These are phyloP conservation scores for Phyllotreta cruciferae DNA, from an alignment of 2,888 invertebrate genomes.

Conservation along the genomic window DNA sequence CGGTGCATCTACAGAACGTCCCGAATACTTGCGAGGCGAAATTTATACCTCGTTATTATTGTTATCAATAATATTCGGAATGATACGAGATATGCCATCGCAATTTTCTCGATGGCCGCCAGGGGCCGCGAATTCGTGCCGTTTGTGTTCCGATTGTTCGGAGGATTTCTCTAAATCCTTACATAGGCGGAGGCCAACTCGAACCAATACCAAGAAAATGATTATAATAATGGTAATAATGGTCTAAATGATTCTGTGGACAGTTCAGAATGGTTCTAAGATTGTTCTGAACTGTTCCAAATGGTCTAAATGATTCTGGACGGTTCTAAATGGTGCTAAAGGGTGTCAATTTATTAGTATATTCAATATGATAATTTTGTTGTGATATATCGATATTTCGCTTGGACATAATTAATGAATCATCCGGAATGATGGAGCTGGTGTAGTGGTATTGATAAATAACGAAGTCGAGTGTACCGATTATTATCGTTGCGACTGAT, in stretches of 20 bases:
- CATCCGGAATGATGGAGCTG: no score
- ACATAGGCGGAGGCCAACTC: slow-evolving; percentile 7
- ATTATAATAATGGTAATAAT: no score
- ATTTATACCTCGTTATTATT: slow-evolving; percentile 24
- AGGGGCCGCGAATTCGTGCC: slow-evolving; percentile 40
- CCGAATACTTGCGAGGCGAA: slow-evolving; percentile 7
- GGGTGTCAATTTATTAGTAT: no score
- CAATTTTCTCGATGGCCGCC: slow-evolving; percentile 40
- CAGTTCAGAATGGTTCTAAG: no score
- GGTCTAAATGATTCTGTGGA: no score
- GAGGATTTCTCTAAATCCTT: slow-evolving; percentile 46
- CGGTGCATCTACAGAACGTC: slow-evolving; percentile 2
- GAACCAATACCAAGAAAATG: no score
- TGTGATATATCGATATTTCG: no score
- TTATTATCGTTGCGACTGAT: slow-evolving; percentile 26
- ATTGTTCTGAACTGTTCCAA: no score
- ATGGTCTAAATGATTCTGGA: no score
- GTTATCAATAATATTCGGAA: slow-evolving; percentile 27
- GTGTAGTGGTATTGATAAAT: slow-evolving; percentile 17
- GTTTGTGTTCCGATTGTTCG: slow-evolving; percentile 42
- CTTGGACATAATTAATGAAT: no score
- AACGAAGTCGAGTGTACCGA: slow-evolving; percentile 12
- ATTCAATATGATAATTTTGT: no score
- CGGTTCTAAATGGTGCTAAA: no score
- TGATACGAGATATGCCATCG: slow-evolving; percentile 34